A percentile compares a stretch with the other conserved stretches of the same genome.
Conservation (phyloP, 2,113 vertebrate species). For the Albula goreensis region DNA sequence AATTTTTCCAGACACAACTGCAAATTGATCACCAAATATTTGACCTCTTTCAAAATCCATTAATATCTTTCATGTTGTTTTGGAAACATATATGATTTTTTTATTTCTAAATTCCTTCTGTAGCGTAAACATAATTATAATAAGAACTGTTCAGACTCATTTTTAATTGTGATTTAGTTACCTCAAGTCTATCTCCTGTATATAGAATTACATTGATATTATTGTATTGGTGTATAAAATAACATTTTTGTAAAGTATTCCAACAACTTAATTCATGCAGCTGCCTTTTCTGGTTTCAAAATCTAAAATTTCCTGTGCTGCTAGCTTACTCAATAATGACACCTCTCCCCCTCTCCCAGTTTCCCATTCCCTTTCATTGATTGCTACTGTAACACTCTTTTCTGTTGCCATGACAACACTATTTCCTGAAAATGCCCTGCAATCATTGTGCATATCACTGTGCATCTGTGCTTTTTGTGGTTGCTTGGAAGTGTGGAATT, state of each 20-base stretch:
- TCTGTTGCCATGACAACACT: slow-evolving; percentile 53
- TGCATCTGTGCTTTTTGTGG: slow-evolving; percentile 20
- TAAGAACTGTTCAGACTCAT: no score
- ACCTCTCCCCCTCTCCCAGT: slow-evolving; percentile 32
- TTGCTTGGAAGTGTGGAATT: neutral
- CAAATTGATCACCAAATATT: no score
- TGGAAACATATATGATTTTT: no score
- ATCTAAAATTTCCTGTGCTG: slow-evolving; percentile 21
- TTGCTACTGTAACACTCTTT: slow-evolving; percentile 49
- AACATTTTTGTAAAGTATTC: neutral
- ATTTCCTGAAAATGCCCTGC: slow-evolving; percentile 44
- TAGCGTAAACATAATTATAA: no score
- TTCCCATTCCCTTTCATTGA: slow-evolving; percentile 28
- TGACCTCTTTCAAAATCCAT: no score
- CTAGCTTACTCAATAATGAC: slow-evolving; percentile 44
- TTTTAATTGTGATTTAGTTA: no score
- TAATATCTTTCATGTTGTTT: no score
- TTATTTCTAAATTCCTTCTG: no score
- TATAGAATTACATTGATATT: neutral
- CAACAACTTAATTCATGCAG: neutral
- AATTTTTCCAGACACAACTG: no score
- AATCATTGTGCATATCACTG: slow-evolving; percentile 32
- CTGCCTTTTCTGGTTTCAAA: slow-evolving; percentile 23
- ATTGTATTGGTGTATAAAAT: neutral
- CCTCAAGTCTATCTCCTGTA: no score